Conservation (phyloP, 2,888 invertebrate species). For the Seira musarum region DNA sequence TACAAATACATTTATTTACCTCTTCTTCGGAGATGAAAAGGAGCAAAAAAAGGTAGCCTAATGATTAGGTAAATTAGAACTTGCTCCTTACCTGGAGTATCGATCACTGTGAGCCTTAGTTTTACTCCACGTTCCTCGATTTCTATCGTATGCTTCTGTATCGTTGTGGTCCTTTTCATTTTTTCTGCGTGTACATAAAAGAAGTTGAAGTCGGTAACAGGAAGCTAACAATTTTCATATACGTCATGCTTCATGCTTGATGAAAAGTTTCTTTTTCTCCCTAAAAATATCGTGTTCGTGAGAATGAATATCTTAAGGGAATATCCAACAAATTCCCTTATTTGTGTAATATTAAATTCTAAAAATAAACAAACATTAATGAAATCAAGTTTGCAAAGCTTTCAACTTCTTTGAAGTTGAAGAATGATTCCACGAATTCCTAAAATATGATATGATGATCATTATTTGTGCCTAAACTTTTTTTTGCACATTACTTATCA, state of each 20-base stretch:
- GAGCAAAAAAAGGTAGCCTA: not conserved
- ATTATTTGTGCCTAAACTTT: slow-evolving; percentile 3
- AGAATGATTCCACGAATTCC: not conserved
- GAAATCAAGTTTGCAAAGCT: not conserved
- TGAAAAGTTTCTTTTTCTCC: not conserved
- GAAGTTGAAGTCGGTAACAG: not conserved
- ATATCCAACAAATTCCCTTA: not conserved
- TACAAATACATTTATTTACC: too few relatives aligned
- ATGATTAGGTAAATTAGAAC: slow-evolving; percentile 45
- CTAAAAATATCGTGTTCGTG: not conserved
- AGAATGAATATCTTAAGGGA: not conserved
- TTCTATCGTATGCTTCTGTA: slow-evolving; percentile 87
- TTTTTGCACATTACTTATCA: too few relatives aligned
- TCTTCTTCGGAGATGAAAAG: too few relatives aligned
- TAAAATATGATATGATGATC: not conserved
- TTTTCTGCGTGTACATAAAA: slow-evolving; percentile 73
- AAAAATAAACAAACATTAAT: not conserved
- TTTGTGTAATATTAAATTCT: not conserved
- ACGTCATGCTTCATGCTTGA: not conserved
- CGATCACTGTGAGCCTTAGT: slow-evolving; percentile 90
- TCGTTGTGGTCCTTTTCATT: slow-evolving; percentile 76
- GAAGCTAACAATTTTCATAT: not conserved
- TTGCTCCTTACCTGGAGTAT: slow-evolving; percentile 82
- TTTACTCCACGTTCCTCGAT: slow-evolving; percentile 96
- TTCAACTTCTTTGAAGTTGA: not conserved